Base-by-base conservation (phyloP, 92 coral and sea anemone genomes). In the Anthopleura xanthogrammica region DNA sequence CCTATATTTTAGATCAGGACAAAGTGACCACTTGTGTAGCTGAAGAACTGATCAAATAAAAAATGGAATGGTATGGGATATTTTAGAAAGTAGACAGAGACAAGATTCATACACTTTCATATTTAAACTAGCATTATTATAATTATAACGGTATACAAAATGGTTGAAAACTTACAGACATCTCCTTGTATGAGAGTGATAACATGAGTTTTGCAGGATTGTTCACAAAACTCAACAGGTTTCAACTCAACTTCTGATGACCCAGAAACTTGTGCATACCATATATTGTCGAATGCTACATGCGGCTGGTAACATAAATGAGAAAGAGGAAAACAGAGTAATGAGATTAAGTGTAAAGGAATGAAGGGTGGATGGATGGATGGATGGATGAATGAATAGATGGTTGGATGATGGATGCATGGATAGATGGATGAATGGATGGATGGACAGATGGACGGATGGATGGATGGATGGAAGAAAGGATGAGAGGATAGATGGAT, bases 251-350 rank as follows among this genome's bases (percentile, higher is more conserved):
- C 81, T 65, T 65, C 54, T 23, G 93, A 77, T 24, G 90, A 79
- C 17, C 98, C 98, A 74, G 90, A 80, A 16, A 93, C 90, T 77
- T 93, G 98, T 1, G 98, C 98, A 20, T 89, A 77, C 98, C 98
- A 93, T 41, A 93, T 87, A 83, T 92, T 91, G 79, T 93, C 98
- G 85, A 93, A 93, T 19, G 89, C 54, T 16, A 79, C 78, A 42
- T 65, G 66, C 6, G 93, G 93, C 93, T 90, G 65, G 58, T 54
- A 40, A 80, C 39, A 29, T 60, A 60, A 75, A 68, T 79, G 12
- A 72, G 20, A 77, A n/a, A 41, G 65, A 36, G 58, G 58, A 64
- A 77, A 72, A 17, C 39, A 29, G 7, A 9, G 5, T 36, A 46
- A 41, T 46, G 41, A 23, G 41, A 68, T 36, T 4, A 36, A 62